These are phyloP conservation scores for Amia ocellicauda DNA, from an alignment of 2,113 vertebrate genomes.

Conservation along the genomic window DNA sequence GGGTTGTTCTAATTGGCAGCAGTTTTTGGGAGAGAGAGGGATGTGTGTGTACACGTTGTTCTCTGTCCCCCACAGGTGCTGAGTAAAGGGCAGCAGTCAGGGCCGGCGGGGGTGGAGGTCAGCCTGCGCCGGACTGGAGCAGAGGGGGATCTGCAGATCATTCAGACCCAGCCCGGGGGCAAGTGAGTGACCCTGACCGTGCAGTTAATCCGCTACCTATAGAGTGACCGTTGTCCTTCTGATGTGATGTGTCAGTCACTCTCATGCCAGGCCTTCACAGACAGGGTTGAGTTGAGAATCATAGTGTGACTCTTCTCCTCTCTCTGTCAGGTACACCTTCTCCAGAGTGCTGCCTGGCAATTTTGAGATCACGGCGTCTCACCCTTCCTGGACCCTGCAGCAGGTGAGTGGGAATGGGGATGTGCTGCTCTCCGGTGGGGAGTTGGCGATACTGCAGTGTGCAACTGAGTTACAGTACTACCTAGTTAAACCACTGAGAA, in stretches of 20 bases:
- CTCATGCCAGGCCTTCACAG: too few relatives aligned
- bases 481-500: too few relatives aligned
- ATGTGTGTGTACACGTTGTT: background rate
- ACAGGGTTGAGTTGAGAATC: too few relatives aligned
- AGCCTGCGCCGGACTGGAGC: slow-evolving; percentile 71
- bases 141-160: slow-evolving; percentile 73
- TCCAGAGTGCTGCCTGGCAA: slow-evolving; percentile 90
- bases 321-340: slow-evolving; percentile 80
- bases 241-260: too few relatives aligned
- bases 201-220: too few relatives aligned
- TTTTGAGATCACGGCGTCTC: slow-evolving; percentile 87
- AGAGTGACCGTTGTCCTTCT: too few relatives aligned
- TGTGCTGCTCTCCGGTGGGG: too few relatives aligned
- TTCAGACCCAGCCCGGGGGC: slow-evolving; percentile 81
- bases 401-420: slow-evolving; percentile 82
- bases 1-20: too few relatives aligned
- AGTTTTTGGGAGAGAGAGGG: too few relatives aligned
- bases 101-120: slow-evolving; percentile 87
- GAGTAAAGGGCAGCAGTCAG: slow-evolving; percentile 84
- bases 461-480: too few relatives aligned
- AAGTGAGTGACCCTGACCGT: slow-evolving; percentile 75
- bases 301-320: slow-evolving; percentile 10
- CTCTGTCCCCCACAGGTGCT: slow-evolving; percentile 71
- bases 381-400: slow-evolving; percentile 87
- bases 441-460: too few relatives aligned